Evolutionary conservation across 1,140 invertebrate genomes (phyloP).

Genomic region (Brachionus sp.): DNA sequence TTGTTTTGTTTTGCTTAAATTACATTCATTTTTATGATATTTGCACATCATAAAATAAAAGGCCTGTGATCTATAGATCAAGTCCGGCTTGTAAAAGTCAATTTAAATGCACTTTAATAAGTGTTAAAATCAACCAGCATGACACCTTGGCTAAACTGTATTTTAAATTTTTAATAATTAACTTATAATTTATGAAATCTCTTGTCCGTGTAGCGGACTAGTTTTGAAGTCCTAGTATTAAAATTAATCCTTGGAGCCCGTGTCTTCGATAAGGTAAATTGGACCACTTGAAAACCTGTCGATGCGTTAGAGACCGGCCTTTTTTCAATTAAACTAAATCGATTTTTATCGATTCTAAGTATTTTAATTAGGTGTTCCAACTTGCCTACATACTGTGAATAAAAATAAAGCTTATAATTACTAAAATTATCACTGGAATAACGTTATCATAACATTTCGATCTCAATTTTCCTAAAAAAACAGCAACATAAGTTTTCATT

Average conservation of each 20-base stretch:
- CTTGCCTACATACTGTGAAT: not conserved
- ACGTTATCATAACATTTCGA: slow-evolving; percentile 36
- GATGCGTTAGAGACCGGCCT: not conserved
- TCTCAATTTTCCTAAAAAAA: slow-evolving; percentile 41
- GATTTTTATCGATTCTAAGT: not conserved
- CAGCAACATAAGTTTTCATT: slow-evolving; percentile 32
- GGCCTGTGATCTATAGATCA: not conserved
- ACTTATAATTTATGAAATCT: slow-evolving; percentile 24
- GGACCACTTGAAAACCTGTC: slow-evolving; percentile 7
- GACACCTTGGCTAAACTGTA: not conserved
- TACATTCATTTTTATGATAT: slow-evolving; percentile 30
- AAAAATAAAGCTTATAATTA: slow-evolving; percentile 36
- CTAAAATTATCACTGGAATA: not conserved
- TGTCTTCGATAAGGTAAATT: not conserved
- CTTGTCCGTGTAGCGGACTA: not conserved
- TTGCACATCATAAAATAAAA: slow-evolving; percentile 36
- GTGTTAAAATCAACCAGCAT: slow-evolving; percentile 30
- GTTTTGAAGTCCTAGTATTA: not conserved
- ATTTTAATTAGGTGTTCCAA: slow-evolving; percentile 3
- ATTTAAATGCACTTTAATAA: slow-evolving; percentile 2
- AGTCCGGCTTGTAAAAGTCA: not conserved
- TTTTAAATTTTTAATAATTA: slow-evolving; percentile 22
- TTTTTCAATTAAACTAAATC: not conserved
- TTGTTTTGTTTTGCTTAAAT: not conserved
- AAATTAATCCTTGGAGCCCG: not conserved